Percentiles rank a stretch among this genome's conserved stretches.
Evolutionary conservation across 2,113 vertebrate species (phyloP).

Genomic region (Setophaga coronata): DNA sequence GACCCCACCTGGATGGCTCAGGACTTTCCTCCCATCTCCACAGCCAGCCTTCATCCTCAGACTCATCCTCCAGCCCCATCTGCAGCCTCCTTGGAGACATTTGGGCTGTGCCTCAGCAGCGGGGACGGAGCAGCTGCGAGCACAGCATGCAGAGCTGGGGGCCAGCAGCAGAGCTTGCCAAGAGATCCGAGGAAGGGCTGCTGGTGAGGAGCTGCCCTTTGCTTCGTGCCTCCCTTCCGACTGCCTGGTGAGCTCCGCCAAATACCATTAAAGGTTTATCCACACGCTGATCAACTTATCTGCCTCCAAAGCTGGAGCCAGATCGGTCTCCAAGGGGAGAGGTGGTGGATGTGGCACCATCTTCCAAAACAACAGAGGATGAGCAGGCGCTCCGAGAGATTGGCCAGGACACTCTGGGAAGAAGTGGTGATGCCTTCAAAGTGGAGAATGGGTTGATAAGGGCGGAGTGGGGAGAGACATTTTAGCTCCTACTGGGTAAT

Average conservation of each 20-base stretch:
- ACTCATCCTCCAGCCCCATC: not conserved
- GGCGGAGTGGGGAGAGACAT: not conserved
- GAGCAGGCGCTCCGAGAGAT: accelerated
- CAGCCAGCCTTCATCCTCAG: not conserved
- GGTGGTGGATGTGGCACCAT: not conserved
- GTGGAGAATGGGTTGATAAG: not conserved
- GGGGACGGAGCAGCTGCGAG: constrained; percentile 12
- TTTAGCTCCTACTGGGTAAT: constrained; percentile 25
- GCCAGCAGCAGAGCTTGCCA: constrained; percentile 42
- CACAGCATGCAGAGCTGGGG: constrained; percentile 9
- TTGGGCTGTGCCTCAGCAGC: not conserved
- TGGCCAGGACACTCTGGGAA: not conserved
- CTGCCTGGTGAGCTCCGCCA: not conserved
- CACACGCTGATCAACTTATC: not conserved
- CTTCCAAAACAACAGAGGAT: not conserved
- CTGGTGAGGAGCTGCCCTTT: constrained; percentile 11
- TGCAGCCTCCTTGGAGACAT: not conserved
- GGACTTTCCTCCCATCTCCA: not conserved
- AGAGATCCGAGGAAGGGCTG: not conserved
- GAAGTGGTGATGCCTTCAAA: not conserved
- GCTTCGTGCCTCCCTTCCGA: not conserved
- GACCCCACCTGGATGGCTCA: not conserved
- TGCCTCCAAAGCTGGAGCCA: not conserved
- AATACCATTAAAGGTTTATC: not conserved
- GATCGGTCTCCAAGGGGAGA: not conserved